phyloP scores from a whole-genome alignment of 2,113 vertebrate genomes.

The Pseudopodoces humilis region DNA sequence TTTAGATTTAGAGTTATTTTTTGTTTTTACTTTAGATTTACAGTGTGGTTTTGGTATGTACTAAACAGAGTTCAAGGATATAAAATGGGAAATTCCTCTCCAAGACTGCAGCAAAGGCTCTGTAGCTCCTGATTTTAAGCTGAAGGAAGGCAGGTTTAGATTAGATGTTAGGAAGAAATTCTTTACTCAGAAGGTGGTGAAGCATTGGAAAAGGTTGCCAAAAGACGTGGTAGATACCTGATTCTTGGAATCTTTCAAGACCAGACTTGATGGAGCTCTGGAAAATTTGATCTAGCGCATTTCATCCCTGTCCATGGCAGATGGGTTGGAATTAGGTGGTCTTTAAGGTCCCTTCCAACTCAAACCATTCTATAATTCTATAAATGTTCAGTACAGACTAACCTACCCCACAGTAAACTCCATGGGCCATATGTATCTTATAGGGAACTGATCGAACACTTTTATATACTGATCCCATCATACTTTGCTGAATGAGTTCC shows the following conservation, averaged over 20 bases:
- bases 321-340: neutral
- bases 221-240: neutral
- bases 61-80: neutral
- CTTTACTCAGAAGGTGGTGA: too few species aligned
- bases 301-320: neutral
- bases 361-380: neutral
- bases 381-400: neutral
- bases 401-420: neutral
- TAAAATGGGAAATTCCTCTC: neutral
- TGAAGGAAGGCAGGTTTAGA: neutral
- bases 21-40: neutral
- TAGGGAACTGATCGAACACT: neutral
- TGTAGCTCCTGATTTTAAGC: neutral
- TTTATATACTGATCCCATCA: neutral
- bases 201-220: neutral
- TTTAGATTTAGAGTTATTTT: too few species aligned
- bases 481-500: neutral
- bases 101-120: neutral
- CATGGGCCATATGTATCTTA: neutral
- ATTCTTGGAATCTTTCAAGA: neutral
- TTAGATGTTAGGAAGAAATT: neutral
- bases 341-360: neutral
- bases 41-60: neutral
- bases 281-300: too few species aligned
- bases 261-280: neutral